Conservation (phyloP, 2,797 vertebrate species). For the Avahi laniger region DNA sequence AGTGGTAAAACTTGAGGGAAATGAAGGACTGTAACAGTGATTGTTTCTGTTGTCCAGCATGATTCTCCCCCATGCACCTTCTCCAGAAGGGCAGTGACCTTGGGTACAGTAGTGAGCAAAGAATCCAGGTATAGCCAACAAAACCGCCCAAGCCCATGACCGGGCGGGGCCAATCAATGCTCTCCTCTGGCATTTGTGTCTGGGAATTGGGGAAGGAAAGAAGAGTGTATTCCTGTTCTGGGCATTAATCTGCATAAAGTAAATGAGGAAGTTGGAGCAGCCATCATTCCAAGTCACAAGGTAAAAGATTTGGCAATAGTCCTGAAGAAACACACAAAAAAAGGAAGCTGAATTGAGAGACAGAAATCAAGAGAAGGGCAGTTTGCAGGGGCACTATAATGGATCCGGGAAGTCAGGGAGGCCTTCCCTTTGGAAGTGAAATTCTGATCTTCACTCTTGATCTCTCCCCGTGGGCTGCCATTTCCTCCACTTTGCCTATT, state of each 20-base stretch:
- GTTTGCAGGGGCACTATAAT: neutral
- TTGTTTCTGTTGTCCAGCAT: neutral
- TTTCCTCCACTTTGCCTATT: neutral
- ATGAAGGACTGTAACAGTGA: too few species aligned
- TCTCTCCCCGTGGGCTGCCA: neutral
- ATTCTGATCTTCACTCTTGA: neutral
- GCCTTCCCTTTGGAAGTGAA: neutral
- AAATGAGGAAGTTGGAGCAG: neutral
- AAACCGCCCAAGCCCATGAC: rapidly evolving
- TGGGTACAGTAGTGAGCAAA: neutral
- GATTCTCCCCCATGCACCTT: rapidly evolving
- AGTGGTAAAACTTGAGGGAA: neutral
- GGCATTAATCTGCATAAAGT: neutral
- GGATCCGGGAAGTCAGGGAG: neutral
- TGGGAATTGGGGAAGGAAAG: neutral
- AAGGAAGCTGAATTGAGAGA: neutral
- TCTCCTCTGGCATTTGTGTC: neutral
- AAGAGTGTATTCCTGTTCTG: neutral
- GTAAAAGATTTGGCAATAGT: neutral
- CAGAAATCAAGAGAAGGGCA: neutral
- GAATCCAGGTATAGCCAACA: neutral
- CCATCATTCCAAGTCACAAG: neutral
- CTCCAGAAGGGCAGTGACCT: too few species aligned
- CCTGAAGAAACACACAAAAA: neutral
- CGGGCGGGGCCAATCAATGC: rapidly evolving